Evolutionary conservation across 2,113 vertebrate species (phyloP).

Genomic region (Pica pica): DNA sequence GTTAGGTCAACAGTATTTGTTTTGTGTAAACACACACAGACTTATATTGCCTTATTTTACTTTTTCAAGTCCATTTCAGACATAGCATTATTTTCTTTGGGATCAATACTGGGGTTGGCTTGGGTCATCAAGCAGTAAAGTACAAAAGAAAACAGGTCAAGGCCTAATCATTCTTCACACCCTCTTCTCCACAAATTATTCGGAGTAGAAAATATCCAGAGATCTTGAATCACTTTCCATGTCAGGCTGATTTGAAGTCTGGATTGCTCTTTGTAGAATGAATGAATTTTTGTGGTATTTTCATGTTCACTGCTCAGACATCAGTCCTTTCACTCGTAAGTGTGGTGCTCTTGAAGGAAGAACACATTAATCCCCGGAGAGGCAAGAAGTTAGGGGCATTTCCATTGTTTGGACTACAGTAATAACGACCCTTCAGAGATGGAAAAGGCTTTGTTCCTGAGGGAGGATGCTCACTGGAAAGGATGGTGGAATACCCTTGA

Average conservation of each 20-base stretch:
- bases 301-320: neutral
- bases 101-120: neutral
- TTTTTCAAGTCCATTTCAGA: conserved; percentile 22
- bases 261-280: neutral
- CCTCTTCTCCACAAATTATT: neutral
- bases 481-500: neutral
- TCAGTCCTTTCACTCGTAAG: neutral
- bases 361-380: neutral
- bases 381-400: neutral
- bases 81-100: neutral
- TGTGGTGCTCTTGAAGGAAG: neutral
- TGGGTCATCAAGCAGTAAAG: conserved; percentile 1
- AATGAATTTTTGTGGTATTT: neutral
- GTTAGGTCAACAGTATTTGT: neutral
- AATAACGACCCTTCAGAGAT: neutral
- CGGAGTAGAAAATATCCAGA: neutral
- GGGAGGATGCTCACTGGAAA: neutral
- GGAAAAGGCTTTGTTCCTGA: neutral
- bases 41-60: neutral
- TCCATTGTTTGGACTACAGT: neutral
- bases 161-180: neutral
- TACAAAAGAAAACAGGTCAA: neutral
- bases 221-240: neutral
- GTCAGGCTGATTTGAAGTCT: neutral
- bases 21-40: neutral